phyloP scores from a whole-genome alignment of 2,797 vertebrate genomes.

The Smutsia gigantea region DNA sequence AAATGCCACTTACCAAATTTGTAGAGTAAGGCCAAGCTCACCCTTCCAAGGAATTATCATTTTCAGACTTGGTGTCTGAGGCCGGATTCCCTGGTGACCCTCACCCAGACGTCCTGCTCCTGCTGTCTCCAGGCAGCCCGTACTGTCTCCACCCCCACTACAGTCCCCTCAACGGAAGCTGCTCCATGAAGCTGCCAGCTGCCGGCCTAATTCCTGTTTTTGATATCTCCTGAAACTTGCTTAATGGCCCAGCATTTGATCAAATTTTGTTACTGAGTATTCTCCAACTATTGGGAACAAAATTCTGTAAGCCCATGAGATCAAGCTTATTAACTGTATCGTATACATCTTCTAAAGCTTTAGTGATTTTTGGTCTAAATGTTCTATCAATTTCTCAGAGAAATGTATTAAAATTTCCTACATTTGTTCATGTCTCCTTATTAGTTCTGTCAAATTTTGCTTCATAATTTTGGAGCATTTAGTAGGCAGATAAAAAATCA shows the following conservation, averaged over 20 bases:
- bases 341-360: not conserved
- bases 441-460: not conserved
- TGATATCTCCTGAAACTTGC: not conserved
- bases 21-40: not conserved
- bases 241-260: not conserved
- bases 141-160: too few species aligned
- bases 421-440: not conserved
- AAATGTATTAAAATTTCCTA: not conserved
- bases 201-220: not conserved
- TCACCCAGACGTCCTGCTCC: not conserved
- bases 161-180: not conserved
- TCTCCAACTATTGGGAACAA: not conserved
- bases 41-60: not conserved
- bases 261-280: not conserved
- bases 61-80: not conserved
- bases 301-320: not conserved
- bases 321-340: not conserved
- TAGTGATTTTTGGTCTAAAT: not conserved
- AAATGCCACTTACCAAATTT: not conserved
- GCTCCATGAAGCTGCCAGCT: too few species aligned
- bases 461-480: constrained; percentile 26
- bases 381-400: not conserved
- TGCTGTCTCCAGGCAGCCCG: not conserved
- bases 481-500: not conserved
- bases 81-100: not conserved